Conservation (phyloP, 2,113 vertebrate genomes). For the Hippocampus guttulatus region DNA sequence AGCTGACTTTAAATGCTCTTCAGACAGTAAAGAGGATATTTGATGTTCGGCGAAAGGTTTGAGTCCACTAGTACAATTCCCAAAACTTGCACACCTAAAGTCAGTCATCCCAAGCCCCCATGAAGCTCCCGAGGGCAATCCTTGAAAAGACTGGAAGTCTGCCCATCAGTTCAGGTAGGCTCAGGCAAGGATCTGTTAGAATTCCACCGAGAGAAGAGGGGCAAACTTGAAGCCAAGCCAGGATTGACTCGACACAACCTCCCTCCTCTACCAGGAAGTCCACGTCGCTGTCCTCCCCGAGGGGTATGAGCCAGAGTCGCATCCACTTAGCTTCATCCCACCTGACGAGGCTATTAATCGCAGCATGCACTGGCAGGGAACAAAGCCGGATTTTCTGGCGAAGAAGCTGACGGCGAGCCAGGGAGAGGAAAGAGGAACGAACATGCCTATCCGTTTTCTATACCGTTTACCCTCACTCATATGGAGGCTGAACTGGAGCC, state of each 20-base stretch:
- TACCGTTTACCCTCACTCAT: neutral
- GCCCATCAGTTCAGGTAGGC: slow-evolving; percentile 22
- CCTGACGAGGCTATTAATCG: slow-evolving; percentile 64
- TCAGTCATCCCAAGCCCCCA: neutral
- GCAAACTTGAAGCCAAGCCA: slow-evolving; percentile 30
- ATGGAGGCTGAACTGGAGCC: neutral
- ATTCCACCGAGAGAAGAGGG: slow-evolving; percentile 31
- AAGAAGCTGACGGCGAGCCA: slow-evolving; percentile 36
- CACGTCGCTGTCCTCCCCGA: slow-evolving; percentile 18
- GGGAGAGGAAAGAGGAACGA: slow-evolving; percentile 32
- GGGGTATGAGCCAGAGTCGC: slow-evolving; percentile 40
- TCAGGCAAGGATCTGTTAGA: slow-evolving; percentile 26
- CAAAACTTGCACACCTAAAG: neutral
- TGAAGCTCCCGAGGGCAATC: neutral
- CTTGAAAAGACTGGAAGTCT: slow-evolving; percentile 11
- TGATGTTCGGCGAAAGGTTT: neutral
- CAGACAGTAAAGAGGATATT: neutral
- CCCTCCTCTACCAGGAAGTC: slow-evolving; percentile 43
- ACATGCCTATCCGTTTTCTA: neutral
- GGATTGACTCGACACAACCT: slow-evolving; percentile 27
- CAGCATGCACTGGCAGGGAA: slow-evolving; percentile 46
- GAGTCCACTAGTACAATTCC: neutral
- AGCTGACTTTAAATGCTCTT: too few relatives aligned
- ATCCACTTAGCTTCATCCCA: slow-evolving; percentile 68
- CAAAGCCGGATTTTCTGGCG: slow-evolving; percentile 68